Percentiles rank a stretch among this genome's conserved stretches.
phyloP scores from a whole-genome alignment of 2,888 invertebrate species.

The Drosophila birchii region DNA sequence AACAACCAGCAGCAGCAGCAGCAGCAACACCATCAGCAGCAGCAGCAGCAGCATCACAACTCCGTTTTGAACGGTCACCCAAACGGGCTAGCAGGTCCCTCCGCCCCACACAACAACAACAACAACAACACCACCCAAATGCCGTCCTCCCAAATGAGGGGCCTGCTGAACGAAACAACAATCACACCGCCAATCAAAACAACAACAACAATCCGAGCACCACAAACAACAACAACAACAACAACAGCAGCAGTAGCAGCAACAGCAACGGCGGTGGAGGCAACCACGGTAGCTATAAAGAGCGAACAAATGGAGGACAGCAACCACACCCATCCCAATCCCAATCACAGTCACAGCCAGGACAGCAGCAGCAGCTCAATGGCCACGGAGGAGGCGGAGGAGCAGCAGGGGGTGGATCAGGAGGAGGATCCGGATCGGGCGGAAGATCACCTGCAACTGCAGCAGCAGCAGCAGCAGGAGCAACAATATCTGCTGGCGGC shows the following conservation, averaged over 20 bases:
- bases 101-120: slow-evolving; percentile 88
- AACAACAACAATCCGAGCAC: slow-evolving; percentile 69
- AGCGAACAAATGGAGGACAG: slow-evolving; percentile 82
- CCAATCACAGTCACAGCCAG: slow-evolving; percentile 55
- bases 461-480: slow-evolving; percentile 29
- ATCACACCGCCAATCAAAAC: slow-evolving; percentile 86
- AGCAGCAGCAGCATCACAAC: slow-evolving; percentile 60
- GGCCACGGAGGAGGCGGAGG: slow-evolving; percentile 85
- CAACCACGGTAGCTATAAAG: slow-evolving; percentile 69
- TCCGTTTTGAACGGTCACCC: slow-evolving; percentile 90
- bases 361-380: slow-evolving; percentile 64
- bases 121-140: slow-evolving; percentile 76
- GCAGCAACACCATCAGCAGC: slow-evolving; percentile 51
- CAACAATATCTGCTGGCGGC: slow-evolving; percentile 57
- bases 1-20: slow-evolving; percentile 60
- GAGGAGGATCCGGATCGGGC: slow-evolving; percentile 24
- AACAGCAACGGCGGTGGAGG: slow-evolving; percentile 14
- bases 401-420: slow-evolving; percentile 41
- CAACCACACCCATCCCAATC: slow-evolving; percentile 65
- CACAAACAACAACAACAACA: slow-evolving; percentile 61
- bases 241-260: background rate
- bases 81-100: slow-evolving; percentile 98
- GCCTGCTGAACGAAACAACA: slow-evolving; percentile 93
- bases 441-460: slow-evolving; percentile 51
- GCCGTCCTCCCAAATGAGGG: slow-evolving; percentile 93